A percentile compares a stretch with the other conserved stretches of the same genome.
Conservation (phyloP, 2,113 vertebrate genomes). For the Prunella himalayana region DNA sequence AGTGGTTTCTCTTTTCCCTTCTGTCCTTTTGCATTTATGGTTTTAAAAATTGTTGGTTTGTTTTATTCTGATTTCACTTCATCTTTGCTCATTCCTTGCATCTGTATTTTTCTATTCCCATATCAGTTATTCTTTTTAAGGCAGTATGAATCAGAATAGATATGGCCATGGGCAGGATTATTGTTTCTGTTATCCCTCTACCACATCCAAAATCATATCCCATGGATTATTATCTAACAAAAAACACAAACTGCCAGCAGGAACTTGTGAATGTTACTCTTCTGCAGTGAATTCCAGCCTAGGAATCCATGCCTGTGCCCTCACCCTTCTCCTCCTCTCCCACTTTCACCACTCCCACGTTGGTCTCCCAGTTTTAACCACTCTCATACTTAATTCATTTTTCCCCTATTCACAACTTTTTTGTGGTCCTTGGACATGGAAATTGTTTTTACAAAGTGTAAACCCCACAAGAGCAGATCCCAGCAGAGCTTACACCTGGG, state of each 20-base stretch:
- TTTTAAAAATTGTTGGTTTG: neutral
- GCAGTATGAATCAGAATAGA: neutral
- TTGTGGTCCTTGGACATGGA: neutral
- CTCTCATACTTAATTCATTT: fast-evolving
- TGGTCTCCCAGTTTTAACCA: neutral
- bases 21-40: neutral
- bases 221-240: neutral
- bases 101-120: neutral
- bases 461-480: neutral
- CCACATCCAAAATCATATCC: neutral
- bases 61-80: neutral
- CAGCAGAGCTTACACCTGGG: neutral
- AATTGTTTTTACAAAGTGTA: neutral
- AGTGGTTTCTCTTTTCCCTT: neutral
- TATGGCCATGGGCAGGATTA: neutral
- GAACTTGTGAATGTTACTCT: neutral
- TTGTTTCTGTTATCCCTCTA: neutral
- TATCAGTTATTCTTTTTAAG: neutral
- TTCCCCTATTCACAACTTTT: neutral
- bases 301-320: neutral
- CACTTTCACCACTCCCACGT: neutral
- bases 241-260: neutral
- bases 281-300: neutral
- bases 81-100: neutral
- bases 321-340: neutral